These are phyloP conservation scores for Cynopterus sphinx DNA, from an alignment of 2,797 vertebrate species.

Conservation along the genomic window DNA sequence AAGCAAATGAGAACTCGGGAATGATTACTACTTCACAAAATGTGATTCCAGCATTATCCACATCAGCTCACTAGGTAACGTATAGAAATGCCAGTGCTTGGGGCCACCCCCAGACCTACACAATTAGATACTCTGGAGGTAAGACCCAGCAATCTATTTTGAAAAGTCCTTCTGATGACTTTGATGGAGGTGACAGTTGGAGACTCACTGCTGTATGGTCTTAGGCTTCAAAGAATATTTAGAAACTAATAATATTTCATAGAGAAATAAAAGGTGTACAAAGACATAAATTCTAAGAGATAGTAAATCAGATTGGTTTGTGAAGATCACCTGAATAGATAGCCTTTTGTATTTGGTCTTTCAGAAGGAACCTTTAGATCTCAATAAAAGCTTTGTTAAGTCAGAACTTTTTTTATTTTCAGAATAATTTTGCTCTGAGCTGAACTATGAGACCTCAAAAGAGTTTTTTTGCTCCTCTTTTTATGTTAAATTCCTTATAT, in stretches of 20 bases:
- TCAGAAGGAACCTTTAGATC: constrained; percentile 49
- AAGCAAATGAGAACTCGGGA: background rate
- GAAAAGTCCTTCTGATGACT: background rate
- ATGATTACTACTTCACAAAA: background rate
- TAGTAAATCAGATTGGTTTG: constrained; percentile 36
- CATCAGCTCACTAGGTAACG: background rate
- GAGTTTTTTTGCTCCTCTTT: constrained; percentile 39
- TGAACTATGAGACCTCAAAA: constrained; percentile 53
- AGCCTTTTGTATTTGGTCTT: constrained; percentile 57
- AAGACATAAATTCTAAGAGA: constrained; percentile 11
- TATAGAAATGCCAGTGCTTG: background rate
- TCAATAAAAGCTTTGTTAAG: constrained; percentile 65
- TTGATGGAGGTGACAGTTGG: background rate
- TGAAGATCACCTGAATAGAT: constrained; percentile 51
- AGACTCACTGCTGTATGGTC: background rate
- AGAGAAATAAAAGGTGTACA: background rate
- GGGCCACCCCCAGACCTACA: background rate
- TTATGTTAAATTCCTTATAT: constrained; percentile 63
- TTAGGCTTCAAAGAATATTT: background rate
- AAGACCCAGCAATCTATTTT: background rate
- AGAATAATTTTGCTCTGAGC: constrained; percentile 29
- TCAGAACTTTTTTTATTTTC: constrained; percentile 45
- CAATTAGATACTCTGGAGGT: background rate
- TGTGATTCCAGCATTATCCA: background rate
- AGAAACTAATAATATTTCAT: background rate